These are phyloP conservation scores for Sebastes alutus DNA, from an alignment of 2,797 vertebrate species.

Conservation along the genomic window DNA sequence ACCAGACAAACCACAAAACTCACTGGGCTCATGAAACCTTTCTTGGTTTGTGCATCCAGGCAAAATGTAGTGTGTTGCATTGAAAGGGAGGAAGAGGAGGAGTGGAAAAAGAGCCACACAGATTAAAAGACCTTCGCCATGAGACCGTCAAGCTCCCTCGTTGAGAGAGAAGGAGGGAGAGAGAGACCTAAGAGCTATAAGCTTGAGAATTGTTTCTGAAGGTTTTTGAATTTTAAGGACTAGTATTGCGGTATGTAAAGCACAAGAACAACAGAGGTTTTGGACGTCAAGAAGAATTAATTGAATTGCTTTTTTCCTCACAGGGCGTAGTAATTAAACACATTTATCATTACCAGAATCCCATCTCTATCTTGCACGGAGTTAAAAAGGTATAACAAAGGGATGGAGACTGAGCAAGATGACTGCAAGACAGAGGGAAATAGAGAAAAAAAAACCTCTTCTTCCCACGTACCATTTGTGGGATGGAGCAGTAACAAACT, in stretches of 20 bases:
- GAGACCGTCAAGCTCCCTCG: constrained; percentile 12
- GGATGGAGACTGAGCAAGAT: background rate
- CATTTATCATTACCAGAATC: constrained; percentile 32
- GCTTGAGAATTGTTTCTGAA: constrained; percentile 1
- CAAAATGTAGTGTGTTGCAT: constrained; percentile 17
- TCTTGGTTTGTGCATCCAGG: constrained; percentile 6
- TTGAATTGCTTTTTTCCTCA: background rate
- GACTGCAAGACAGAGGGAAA: background rate
- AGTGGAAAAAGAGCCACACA: background rate
- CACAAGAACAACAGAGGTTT: background rate
- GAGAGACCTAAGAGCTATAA: background rate
- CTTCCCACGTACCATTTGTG: background rate
- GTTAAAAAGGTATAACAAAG: background rate
- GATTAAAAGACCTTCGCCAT: background rate
- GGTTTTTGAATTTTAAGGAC: background rate
- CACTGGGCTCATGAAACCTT: constrained; percentile 1
- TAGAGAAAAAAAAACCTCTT: background rate
- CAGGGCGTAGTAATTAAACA: constrained; percentile 25
- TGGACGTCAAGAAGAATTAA: background rate
- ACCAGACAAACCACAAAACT: constrained; percentile 13
- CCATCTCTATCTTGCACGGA: background rate
- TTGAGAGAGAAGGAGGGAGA: background rate
- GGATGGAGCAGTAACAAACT: background rate
- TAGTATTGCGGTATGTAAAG: background rate
- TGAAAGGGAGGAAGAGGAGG: background rate